Conservation (phyloP, 2,888 invertebrate species). For the Unio delphinus region DNA sequence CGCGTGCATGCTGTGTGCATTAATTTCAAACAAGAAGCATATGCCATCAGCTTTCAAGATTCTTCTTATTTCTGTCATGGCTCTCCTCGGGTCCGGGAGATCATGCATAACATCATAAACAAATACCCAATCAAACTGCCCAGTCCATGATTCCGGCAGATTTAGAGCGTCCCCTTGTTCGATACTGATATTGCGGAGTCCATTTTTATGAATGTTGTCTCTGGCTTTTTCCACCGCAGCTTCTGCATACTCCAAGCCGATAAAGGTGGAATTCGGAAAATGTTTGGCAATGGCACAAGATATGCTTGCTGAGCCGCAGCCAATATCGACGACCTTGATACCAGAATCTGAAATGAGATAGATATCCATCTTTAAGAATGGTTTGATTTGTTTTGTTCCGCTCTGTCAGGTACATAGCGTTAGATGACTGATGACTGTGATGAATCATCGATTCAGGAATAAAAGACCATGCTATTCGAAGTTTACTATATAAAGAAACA, state of each 20-base stretch:
- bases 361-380: no score
- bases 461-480: no score
- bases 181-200: constrained; percentile 10
- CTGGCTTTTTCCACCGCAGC: constrained; percentile 8
- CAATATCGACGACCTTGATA: constrained; percentile 20
- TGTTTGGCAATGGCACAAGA: constrained; percentile 15
- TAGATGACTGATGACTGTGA: no score
- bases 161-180: constrained; percentile 12
- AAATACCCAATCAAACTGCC: constrained; percentile 20
- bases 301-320: constrained; percentile 19
- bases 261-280: constrained; percentile 29
- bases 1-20: constrained; percentile 13
- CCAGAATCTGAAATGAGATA: constrained; percentile 4
- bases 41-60: constrained; percentile 15
- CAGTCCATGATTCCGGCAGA: constrained; percentile 10
- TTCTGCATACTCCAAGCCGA: constrained; percentile 12
- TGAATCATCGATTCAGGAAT: no score
- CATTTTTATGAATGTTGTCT: neutral
- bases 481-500: no score
- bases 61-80: constrained; percentile 9
- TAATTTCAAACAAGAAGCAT: constrained; percentile 12
- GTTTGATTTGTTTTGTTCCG: no score
- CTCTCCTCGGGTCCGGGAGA: constrained; percentile 14
- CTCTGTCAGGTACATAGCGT: no score
- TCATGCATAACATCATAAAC: constrained; percentile 21